phyloP scores from a whole-genome alignment of 2,888 invertebrate species.

The Eledona agricola region DNA sequence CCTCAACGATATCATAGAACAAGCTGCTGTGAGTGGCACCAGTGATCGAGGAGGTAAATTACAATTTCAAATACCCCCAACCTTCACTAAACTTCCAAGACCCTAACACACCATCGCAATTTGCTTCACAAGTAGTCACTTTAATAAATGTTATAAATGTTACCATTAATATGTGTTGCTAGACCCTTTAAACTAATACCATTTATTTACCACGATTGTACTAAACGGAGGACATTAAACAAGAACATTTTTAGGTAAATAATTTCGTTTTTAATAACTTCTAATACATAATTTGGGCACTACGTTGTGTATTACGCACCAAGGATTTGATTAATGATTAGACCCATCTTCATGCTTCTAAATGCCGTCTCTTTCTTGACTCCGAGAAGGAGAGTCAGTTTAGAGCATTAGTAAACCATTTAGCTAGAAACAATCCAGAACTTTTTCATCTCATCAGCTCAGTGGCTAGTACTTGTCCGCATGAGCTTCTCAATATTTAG shows the following conservation, averaged over 20 bases:
- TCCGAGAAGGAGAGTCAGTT: conserved; percentile 16
- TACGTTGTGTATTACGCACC: conserved; percentile 49
- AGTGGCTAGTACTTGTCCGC: conserved; percentile 38
- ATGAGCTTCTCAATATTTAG: conserved; percentile 48
- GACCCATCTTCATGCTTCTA: too few species aligned
- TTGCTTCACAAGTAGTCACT: too few species aligned
- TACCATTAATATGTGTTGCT: too few species aligned
- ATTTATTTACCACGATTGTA: conserved; percentile 50
- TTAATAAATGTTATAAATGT: too few species aligned
- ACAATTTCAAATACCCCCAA: too few species aligned
- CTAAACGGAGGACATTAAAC: conserved; percentile 52
- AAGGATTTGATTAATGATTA: conserved; percentile 17
- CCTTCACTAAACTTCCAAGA: too few species aligned
- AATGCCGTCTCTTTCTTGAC: too few species aligned
- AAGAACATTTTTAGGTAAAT: conserved; percentile 54
- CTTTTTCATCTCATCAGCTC: conserved; percentile 19
- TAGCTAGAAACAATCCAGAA: conserved; percentile 19
- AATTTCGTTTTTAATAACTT: too few species aligned
- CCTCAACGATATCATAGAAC: conserved; percentile 95
- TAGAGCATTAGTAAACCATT: conserved; percentile 12
- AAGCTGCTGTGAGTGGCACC: conserved; percentile 87
- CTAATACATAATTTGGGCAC: conserved; percentile 49
- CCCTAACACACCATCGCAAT: conserved; percentile 61
- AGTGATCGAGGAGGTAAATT: conserved; percentile 87
- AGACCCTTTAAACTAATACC: conserved; percentile 47